Conservation (phyloP, 2,888 invertebrate genomes). For the Drosophila longiperda region DNA sequence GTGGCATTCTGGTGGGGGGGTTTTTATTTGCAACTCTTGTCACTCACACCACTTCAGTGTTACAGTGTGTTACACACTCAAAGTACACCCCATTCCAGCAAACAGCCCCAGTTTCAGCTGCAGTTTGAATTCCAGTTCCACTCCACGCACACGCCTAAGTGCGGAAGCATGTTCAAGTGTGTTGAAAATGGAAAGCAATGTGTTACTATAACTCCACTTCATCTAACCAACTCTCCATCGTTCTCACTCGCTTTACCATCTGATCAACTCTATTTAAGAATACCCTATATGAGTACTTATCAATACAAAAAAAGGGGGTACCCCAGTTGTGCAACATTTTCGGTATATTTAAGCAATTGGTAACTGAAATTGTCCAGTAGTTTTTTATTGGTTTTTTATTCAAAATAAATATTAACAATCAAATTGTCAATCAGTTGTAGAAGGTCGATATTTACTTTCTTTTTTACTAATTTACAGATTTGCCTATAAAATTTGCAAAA, state of each 20-base stretch:
- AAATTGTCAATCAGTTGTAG: not conserved
- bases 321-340: not conserved
- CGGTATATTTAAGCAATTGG: not conserved
- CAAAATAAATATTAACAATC: not conserved
- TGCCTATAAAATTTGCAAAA: not conserved
- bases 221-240: slow-evolving; percentile 4
- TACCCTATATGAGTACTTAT: slow-evolving; percentile 1
- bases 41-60: slow-evolving; percentile 60
- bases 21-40: slow-evolving; percentile 45
- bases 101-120: slow-evolving; percentile 16
- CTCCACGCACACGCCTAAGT: slow-evolving; percentile 73
- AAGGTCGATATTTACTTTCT: not conserved
- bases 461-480: not conserved
- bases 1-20: not conserved
- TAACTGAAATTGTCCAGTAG: not conserved
- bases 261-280: not conserved
- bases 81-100: slow-evolving; percentile 15
- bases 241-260: slow-evolving; percentile 3
- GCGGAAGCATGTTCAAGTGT: slow-evolving; percentile 83
- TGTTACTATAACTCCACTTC: slow-evolving; percentile 39
- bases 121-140: slow-evolving; percentile 48
- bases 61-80: slow-evolving; percentile 41
- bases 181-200: slow-evolving; percentile 73
- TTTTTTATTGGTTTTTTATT: not conserved
- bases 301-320: not conserved